Conservation (phyloP, 2,113 vertebrate genomes). For the Etheostoma cragini region DNA sequence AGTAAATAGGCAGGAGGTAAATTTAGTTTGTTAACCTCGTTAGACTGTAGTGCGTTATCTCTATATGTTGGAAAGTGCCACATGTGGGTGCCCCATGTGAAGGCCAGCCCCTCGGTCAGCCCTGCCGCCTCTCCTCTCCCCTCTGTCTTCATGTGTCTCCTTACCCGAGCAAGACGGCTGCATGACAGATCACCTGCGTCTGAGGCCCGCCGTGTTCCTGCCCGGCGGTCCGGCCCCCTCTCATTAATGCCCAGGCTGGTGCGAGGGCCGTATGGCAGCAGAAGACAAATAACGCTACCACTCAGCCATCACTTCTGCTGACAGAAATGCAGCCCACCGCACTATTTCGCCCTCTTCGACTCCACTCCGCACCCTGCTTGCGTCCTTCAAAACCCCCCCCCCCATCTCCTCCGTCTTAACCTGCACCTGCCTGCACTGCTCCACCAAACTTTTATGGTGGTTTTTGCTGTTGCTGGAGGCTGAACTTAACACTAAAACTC, state of each 20-base stretch:
- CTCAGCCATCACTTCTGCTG: conserved; percentile 89
- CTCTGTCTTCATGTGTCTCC: conserved; percentile 70
- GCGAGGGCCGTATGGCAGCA: conserved; percentile 85
- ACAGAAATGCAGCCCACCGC: conserved; percentile 88
- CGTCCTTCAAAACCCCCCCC: conserved; percentile 81
- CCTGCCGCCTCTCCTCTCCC: conserved; percentile 55
- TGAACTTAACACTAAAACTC: conserved; percentile 30
- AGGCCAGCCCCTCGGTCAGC: conserved; percentile 49
- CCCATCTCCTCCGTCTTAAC: conserved; percentile 56
- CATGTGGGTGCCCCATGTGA: conserved; percentile 47
- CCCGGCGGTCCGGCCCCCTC: conserved; percentile 85
- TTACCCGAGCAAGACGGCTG: conserved; percentile 70
- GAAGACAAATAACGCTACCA: conserved; percentile 86
- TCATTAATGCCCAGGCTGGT: conserved; percentile 85
- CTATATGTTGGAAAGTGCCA: conserved; percentile 19
- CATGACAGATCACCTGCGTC: conserved; percentile 85
- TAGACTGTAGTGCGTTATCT: conserved; percentile 28
- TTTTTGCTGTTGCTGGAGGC: conserved; percentile 54
- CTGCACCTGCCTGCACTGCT: conserved; percentile 69
- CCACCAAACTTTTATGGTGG: conserved; percentile 68
- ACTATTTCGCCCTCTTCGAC: conserved; percentile 84
- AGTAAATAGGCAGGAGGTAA: conserved; percentile 11
- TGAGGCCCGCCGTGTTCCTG: conserved; percentile 80
- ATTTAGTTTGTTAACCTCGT: conserved; percentile 25
- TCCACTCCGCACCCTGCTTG: conserved; percentile 80